Evolutionary conservation across 2,888 invertebrate species (phyloP), one percentile per base, ranked within the genome.

Genomic region (Cephus pulcher): DNA sequence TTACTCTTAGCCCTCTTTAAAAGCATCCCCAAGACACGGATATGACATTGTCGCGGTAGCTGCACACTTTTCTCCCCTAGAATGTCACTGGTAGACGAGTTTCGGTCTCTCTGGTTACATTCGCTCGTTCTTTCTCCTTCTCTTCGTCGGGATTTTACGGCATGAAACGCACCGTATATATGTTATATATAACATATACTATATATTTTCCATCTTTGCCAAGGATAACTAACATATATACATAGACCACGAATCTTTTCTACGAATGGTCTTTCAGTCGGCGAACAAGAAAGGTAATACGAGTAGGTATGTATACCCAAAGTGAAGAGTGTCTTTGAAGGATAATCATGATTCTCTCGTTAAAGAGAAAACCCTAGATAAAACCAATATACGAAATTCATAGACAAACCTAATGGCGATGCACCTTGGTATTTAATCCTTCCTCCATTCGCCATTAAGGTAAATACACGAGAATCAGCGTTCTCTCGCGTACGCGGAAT

Each of bases 1-100:
- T 73, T 79, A 75, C 80, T 79, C 79, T 80, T 37, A 9, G n/a
- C 30, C 77, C 79, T 80, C 80, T 85, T 82, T 81, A 84, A 85
- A 85, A 80, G 84, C 80, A 78, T 30, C 69, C 30, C n/a, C 70
- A 23, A 33, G 56, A 56, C 23, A 73, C 77, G 76, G 69, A 81
- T 80, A 77, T 75, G 80, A 77, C 74, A 76, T 33, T 37, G 74
- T 23, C 74, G 33, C 33, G 37, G 35, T 37, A 37, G 74, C 56
- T 56, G 56, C 23, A 23, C 56, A 23, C 56, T 23, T 56, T 23
- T 23, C 56, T 56, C 23, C 56, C 56, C 23, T 56, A 56, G 56
- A 56, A 56, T 56, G 23, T 56, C 56, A 56, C 56, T 56, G 6
- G 56, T 23, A 23, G 23, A 56, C 56, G 56, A 56, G 56, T 23